A percentile compares a stretch with the other conserved stretches of the same genome.
Conservation (phyloP, 2,888 invertebrate genomes). For the Doris montereyensis region DNA sequence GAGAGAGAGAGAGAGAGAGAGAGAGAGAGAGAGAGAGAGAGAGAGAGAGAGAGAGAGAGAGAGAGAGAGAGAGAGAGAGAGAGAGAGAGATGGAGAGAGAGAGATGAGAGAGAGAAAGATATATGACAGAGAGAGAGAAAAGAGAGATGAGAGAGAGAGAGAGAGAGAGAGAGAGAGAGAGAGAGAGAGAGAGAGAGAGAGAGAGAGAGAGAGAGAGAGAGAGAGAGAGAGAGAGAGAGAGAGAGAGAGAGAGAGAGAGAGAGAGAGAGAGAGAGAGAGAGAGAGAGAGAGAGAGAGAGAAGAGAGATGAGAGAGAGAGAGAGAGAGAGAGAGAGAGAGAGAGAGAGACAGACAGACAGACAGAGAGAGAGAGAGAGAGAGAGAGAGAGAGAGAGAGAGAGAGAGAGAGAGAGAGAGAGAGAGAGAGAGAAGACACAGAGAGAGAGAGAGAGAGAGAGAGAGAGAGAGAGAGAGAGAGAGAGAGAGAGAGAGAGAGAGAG, state of each 20-base stretch:
- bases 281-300: neutral
- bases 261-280: neutral
- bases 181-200: neutral
- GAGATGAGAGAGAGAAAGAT: neutral
- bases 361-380: neutral
- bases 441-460: neutral
- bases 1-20: neutral
- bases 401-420: neutral
- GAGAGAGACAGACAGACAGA: neutral
- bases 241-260: neutral
- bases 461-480: slow-evolving; percentile 20
- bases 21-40: neutral
- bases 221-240: neutral
- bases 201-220: neutral
- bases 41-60: neutral
- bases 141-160: neutral
- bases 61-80: neutral
- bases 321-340: neutral
- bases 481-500: slow-evolving; percentile 4
- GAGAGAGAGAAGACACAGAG: neutral
- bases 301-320: neutral
- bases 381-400: neutral
- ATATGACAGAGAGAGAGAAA: neutral
- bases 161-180: neutral
- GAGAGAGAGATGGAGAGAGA: neutral